phyloP scores from a whole-genome alignment of 2,797 vertebrate species.

The Cyclopterus lumpus region DNA sequence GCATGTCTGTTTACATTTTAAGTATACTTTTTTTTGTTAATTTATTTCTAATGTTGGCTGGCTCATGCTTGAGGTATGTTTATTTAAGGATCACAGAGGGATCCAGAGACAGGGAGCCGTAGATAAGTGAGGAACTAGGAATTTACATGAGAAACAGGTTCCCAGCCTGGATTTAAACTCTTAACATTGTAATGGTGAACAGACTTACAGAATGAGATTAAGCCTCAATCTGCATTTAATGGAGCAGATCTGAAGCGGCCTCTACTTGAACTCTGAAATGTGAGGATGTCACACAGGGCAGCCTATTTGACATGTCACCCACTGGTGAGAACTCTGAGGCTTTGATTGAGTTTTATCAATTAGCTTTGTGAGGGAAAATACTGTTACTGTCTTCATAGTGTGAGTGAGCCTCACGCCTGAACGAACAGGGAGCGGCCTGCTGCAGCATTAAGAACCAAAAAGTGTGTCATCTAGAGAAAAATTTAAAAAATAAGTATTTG shows the following conservation, averaged over 20 bases:
- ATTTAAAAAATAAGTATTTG: conserved; percentile 11
- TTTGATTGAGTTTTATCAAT: conserved; percentile 84
- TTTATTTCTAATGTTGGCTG: conserved; percentile 25
- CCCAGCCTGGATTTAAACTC: conserved; percentile 82
- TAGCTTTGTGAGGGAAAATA: conserved; percentile 76
- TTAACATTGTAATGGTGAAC: conserved; percentile 85
- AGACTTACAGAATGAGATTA: conserved; percentile 86
- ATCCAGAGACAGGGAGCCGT: conserved; percentile 67
- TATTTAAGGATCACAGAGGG: conserved; percentile 76
- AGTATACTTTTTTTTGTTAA: neutral
- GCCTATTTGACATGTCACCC: conserved; percentile 84
- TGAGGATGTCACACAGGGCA: conserved; percentile 84
- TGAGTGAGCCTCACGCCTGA: conserved; percentile 36
- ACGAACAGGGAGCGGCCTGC: conserved; percentile 21
- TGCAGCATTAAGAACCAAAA: conserved; percentile 1
- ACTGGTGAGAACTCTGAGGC: conserved; percentile 77
- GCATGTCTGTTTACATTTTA: neutral
- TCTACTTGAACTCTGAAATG: conserved; percentile 86
- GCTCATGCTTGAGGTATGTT: conserved; percentile 57
- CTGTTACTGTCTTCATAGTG: conserved; percentile 45
- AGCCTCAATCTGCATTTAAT: conserved; percentile 85
- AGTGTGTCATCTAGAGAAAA: conserved; percentile 23
- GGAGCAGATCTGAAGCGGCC: conserved; percentile 84
- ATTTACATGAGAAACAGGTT: conserved; percentile 87
- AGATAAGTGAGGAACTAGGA: conserved; percentile 67